These are phyloP conservation scores for Hirudinaria manillensis DNA, from an alignment of 2,888 invertebrate species.

Conservation along the genomic window DNA sequence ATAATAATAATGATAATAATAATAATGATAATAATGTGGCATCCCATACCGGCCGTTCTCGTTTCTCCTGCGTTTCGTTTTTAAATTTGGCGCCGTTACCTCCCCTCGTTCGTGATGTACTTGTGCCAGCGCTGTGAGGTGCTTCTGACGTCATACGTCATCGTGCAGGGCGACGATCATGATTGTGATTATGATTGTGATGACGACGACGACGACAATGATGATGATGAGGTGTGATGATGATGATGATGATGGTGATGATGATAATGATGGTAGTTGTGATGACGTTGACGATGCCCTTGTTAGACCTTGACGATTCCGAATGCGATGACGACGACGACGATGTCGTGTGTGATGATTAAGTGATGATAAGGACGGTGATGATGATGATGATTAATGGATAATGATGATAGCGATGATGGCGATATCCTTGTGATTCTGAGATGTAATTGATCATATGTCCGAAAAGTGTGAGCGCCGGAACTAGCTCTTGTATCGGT, in stretches of 20 bases:
- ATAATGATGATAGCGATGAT: slow-evolving; percentile 34
- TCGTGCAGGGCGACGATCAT: not conserved
- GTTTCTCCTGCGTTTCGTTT: too few relatives aligned
- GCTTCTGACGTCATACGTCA: too few relatives aligned
- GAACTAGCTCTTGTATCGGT: too few relatives aligned
- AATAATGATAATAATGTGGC: too few relatives aligned
- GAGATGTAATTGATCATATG: not conserved
- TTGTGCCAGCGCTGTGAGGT: too few relatives aligned
- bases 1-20: too few relatives aligned
- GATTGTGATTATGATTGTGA: not conserved
- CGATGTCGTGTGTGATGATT: slow-evolving; percentile 15
- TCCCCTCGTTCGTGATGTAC: too few relatives aligned
- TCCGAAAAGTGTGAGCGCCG: not conserved
- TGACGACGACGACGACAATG: slow-evolving; percentile 12
- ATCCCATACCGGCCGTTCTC: too few relatives aligned
- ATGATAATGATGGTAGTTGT: slow-evolving; percentile 11
- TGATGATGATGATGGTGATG: not conserved
- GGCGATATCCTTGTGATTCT: slow-evolving; percentile 47
- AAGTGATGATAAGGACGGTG: not conserved
- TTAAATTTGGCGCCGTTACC: too few relatives aligned
- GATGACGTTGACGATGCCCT: not conserved
- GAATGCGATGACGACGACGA: slow-evolving; percentile 16
- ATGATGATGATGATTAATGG: slow-evolving; percentile 9
- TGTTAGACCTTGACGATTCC: not conserved
- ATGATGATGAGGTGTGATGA: slow-evolving; percentile 14